Evolutionary conservation across 2,113 vertebrate genomes (phyloP), one percentile per base, ranked within the genome.

Genomic region (Notothenia rossii): DNA sequence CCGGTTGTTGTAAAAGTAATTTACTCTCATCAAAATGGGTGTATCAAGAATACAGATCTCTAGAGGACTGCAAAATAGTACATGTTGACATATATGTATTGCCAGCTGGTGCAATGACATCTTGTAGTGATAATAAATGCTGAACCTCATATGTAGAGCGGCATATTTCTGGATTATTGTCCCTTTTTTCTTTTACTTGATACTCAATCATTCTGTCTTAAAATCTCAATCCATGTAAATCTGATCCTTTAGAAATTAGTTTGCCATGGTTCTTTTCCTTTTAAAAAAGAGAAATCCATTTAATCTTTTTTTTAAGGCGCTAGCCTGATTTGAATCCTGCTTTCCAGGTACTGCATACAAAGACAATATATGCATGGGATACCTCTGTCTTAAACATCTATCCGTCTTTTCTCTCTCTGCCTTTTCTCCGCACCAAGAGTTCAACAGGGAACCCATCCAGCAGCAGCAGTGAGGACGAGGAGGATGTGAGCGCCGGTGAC

Each of bases 401-500:
- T 45, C 14, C 36, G 1, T 7, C 10, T 75, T 14, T 56, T 15
- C 25, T 53, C 10, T n/a, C n/a, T 55, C 45, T 81, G 13, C 45
- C 10, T 48, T 8, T 53, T 56, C n/a, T 36, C n/a, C 20, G 29
- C 40, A 12, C 33, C 4, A 77, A 95, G 95, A 93, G 91, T 74
- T 94, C 92, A 46, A 88, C 92, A n/a, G 92, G 78, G 18, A 93
- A 90, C 71, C 78, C 83, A 49, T 89, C 88, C 51, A 94, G 91
- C 87, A 92, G 85, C 76, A 88, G 59, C 40, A 86, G 78, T 49
- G 91, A 89, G 20, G 92, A 91, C 2, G 92, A 93, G 0, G 89
- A 91, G 14, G 84, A 90, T 6, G 7, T 80, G 18, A 85, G 76
- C 22, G n/a, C 71, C 0, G 45, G 89, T 33, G 89, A 94, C 59